Conservation (phyloP, 2,113 vertebrate genomes). For the Caretta caretta region DNA sequence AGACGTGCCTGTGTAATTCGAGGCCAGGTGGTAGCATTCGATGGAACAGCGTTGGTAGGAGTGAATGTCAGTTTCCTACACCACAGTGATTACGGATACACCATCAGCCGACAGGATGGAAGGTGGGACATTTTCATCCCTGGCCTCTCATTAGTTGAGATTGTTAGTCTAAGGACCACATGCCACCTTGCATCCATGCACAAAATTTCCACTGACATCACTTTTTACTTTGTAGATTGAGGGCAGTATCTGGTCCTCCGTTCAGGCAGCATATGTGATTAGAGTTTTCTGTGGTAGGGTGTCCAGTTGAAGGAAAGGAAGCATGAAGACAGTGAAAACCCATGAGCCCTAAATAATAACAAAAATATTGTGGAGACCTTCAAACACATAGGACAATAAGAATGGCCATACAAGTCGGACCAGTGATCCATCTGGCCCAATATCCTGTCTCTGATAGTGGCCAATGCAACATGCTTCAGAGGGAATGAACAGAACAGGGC, state of each 20-base stretch:
- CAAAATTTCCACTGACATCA: not conserved
- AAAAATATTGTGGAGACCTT: not conserved
- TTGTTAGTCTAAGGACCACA: not conserved
- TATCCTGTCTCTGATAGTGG: not conserved
- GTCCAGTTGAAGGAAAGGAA: not conserved
- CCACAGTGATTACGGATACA: slow-evolving; percentile 94
- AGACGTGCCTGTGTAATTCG: slow-evolving; percentile 94
- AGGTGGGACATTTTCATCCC: slow-evolving; percentile 78
- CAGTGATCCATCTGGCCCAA: not conserved
- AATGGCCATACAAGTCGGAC: not conserved
- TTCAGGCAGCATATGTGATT: not conserved
- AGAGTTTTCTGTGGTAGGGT: not conserved
- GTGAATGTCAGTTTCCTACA: slow-evolving; percentile 97
- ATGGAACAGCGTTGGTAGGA: slow-evolving; percentile 94
- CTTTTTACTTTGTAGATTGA: not conserved
- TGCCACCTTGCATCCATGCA: not conserved
- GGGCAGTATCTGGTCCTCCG: not conserved
- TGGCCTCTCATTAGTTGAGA: not conserved
- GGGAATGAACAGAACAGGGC: not conserved
- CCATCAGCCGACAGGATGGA: slow-evolving; percentile 96
- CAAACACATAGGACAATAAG: not conserved
- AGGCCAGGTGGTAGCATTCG: slow-evolving; percentile 89
- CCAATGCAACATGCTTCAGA: not conserved
- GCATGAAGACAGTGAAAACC: not conserved
- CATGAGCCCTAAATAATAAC: not conserved